Percentiles rank a stretch among this genome's conserved stretches.
These are phyloP conservation scores for Mesocricetus auratus DNA, from an alignment of 2,113 vertebrate species.

Conservation along the genomic window DNA sequence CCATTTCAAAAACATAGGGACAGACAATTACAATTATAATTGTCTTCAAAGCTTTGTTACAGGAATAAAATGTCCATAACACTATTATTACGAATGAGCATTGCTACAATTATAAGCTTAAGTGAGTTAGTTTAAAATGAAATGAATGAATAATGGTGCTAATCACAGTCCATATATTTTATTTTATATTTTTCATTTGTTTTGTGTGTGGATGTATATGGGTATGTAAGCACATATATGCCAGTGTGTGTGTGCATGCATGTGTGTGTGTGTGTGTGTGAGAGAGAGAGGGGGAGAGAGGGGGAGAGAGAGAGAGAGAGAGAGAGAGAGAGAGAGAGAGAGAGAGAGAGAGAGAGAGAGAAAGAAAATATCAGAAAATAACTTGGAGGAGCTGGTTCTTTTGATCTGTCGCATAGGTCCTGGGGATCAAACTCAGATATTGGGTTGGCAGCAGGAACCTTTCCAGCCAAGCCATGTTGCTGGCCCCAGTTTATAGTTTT, in stretches of 20 bases:
- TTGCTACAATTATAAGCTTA: background rate
- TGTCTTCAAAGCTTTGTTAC: conserved; percentile 21
- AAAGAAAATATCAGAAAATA: background rate
- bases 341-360: too few relatives aligned
- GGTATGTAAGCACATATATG: background rate
- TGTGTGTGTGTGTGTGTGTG: background rate
- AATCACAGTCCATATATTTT: background rate
- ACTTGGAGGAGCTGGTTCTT: background rate
- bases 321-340: too few relatives aligned
- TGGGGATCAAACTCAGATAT: background rate
- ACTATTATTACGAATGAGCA: background rate
- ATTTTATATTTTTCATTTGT: background rate
- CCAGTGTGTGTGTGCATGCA: background rate
- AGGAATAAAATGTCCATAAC: background rate
- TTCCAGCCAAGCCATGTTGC: background rate
- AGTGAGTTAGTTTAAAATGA: background rate
- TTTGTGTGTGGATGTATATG: background rate
- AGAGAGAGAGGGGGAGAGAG: too few relatives aligned
- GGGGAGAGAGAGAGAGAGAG: too few relatives aligned
- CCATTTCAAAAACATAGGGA: background rate
- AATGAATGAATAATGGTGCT: background rate
- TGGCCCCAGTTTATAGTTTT: background rate
- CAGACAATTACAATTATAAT: background rate
- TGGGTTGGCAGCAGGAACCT: background rate
- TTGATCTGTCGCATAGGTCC: background rate